Evolutionary conservation across 2,797 vertebrate genomes (phyloP).

Genomic region (Hippopotamyrus pictus): DNA sequence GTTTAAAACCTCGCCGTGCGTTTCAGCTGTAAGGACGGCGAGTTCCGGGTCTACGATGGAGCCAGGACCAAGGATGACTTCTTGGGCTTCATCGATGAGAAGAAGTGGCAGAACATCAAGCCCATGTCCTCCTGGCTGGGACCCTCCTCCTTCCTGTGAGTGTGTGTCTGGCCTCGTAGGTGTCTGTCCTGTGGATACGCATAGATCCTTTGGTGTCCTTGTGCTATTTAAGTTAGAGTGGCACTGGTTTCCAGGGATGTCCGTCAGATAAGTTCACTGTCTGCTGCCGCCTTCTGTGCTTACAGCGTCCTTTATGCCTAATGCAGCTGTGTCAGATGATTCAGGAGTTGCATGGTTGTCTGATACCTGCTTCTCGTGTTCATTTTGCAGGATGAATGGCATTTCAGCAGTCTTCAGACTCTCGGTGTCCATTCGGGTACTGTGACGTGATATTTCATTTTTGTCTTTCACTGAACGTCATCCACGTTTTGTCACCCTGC

Average conservation of each 20-base stretch:
- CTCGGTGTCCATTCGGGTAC: slow-evolving; percentile 94
- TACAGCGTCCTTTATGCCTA: not conserved
- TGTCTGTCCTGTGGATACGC: not conserved
- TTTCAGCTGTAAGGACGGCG: slow-evolving; percentile 84
- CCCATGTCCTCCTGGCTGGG: slow-evolving; percentile 88
- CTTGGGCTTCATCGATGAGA: slow-evolving; percentile 82
- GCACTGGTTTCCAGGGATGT: not conserved
- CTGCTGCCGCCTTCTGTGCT: not conserved
- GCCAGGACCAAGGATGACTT: slow-evolving; percentile 84
- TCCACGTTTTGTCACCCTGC: not conserved
- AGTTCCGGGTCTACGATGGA: slow-evolving; percentile 88
- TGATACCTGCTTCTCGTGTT: not conserved
- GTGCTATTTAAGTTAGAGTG: not conserved
- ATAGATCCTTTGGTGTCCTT: not conserved
- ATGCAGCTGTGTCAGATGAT: not conserved
- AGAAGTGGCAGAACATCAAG: slow-evolving; percentile 82
- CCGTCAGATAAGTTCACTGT: not conserved
- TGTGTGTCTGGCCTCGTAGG: slow-evolving; percentile 21
- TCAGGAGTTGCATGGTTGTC: not conserved
- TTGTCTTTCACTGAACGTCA: not conserved
- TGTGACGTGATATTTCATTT: slow-evolving; percentile 28
- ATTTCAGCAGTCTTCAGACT: slow-evolving; percentile 93
- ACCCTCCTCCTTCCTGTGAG: slow-evolving; percentile 87
- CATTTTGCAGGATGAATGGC: slow-evolving; percentile 79
- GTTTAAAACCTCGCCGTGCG: not conserved